phyloP scores from a whole-genome alignment of 2,888 invertebrate genomes.

The Cylindroiulus punctatus region DNA sequence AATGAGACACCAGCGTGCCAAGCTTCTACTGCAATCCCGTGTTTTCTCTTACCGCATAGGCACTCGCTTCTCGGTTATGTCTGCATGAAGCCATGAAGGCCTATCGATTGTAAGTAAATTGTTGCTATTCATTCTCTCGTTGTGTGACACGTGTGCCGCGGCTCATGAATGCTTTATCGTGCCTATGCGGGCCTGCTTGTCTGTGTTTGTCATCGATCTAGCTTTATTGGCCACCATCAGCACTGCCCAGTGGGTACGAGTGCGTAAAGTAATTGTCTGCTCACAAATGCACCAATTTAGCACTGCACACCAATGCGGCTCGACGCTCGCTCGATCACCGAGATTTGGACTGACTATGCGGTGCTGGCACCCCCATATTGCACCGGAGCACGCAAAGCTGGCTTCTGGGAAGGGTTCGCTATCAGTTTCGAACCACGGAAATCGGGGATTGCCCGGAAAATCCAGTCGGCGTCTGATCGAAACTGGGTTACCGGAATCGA shows the following conservation, averaged over 20 bases:
- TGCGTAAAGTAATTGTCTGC: not conserved
- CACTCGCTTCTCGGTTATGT: conserved; percentile 10
- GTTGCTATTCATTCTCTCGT: not conserved
- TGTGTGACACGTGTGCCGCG: not conserved
- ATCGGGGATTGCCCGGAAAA: not conserved
- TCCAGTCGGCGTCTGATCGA: not conserved
- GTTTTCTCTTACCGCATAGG: not conserved
- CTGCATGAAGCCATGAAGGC: conserved; percentile 58
- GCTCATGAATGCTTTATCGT: conserved; percentile 6
- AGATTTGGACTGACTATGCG: not conserved
- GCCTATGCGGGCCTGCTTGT: not conserved
- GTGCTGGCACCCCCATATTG: not conserved
- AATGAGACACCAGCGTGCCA: not conserved
- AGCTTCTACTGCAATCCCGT: not conserved
- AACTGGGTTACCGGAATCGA: not conserved
- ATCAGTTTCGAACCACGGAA: not conserved
- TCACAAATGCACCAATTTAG: not conserved
- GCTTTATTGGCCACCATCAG: not conserved
- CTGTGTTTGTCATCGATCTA: not conserved
- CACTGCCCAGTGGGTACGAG: not conserved
- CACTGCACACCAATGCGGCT: too few species aligned
- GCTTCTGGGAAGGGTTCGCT: not conserved
- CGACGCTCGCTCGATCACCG: not conserved
- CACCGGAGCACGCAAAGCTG: not conserved
- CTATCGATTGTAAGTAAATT: conserved; percentile 58